Conservation (phyloP, 2,888 invertebrate species). For the Nephrocerus scutellatus region DNA sequence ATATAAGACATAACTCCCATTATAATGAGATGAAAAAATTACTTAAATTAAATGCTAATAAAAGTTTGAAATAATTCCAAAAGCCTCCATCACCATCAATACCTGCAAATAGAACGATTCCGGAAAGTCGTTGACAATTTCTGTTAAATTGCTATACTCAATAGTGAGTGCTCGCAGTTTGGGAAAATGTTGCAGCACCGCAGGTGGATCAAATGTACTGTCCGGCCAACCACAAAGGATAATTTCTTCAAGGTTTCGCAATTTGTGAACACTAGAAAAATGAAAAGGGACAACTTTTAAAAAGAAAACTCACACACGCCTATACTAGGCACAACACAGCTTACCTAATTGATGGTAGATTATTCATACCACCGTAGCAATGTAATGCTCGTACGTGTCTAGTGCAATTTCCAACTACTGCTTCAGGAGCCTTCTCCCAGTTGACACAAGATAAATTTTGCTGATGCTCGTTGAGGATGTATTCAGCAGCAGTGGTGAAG, state of each 20-base stretch:
- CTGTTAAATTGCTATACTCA: conserved; percentile 39
- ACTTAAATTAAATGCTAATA: too few species aligned
- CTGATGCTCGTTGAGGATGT: conserved; percentile 23
- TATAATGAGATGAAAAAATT: too few species aligned
- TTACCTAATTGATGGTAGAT: conserved; percentile 33
- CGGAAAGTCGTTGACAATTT: conserved; percentile 40
- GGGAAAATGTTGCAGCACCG: conserved; percentile 35
- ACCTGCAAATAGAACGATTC: conserved; percentile 39
- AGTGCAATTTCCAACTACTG: conserved; percentile 37
- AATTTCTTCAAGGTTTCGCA: conserved; percentile 30
- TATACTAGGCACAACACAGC: conserved; percentile 5
- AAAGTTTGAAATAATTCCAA: background rate
- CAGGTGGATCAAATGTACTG: conserved; percentile 34
- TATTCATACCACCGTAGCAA: conserved; percentile 41
- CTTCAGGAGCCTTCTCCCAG: conserved; percentile 37
- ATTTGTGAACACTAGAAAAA: conserved; percentile 23
- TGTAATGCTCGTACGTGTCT: conserved; percentile 28
- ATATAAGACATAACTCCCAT: too few species aligned
- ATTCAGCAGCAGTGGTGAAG: conserved; percentile 19
- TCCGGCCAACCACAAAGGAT: conserved; percentile 42
- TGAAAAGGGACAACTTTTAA: background rate
- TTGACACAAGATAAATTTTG: conserved; percentile 31
- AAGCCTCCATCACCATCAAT: background rate
- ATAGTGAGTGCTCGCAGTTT: conserved; percentile 37
- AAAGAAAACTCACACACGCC: background rate